phyloP scores from a whole-genome alignment of 2,888 invertebrate species.

The Drosophila melanocephala region DNA sequence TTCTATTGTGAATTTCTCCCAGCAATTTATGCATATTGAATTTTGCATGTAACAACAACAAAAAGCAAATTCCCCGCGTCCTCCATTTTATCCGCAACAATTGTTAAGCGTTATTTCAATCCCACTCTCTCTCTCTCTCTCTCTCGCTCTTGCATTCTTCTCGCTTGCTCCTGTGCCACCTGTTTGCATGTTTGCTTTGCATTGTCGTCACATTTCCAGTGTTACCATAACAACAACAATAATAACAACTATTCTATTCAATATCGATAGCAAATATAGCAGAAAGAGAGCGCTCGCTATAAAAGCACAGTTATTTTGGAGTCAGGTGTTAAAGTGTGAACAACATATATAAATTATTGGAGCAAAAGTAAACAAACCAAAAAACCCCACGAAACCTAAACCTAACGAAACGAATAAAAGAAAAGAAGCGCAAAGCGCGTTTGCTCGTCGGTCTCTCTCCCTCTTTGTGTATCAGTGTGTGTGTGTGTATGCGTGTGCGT shows the following conservation, averaged over 20 bases:
- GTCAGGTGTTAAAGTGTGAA: constrained; percentile 75
- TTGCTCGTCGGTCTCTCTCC: constrained; percentile 32
- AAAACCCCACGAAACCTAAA: constrained; percentile 36
- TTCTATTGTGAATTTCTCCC: constrained; percentile 53
- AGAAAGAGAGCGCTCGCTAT: constrained; percentile 51
- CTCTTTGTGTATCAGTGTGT: constrained; percentile 3
- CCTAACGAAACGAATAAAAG: constrained; percentile 37
- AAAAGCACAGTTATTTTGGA: constrained; percentile 62
- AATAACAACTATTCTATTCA: constrained; percentile 54
- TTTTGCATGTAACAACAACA: constrained; percentile 44
- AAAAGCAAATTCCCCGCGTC: constrained; percentile 1
- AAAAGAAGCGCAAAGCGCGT: constrained; percentile 56
- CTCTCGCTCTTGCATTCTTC: constrained; percentile 8
- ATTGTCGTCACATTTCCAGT: constrained; percentile 46
- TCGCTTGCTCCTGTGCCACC: constrained; percentile 53
- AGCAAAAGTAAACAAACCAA: constrained; percentile 72
- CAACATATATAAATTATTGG: constrained; percentile 32
- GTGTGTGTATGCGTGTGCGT: constrained; percentile 31
- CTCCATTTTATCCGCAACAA: constrained; percentile 22
- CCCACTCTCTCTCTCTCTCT: constrained; percentile 2
- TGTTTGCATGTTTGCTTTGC: constrained; percentile 57
- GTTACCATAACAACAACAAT: constrained; percentile 53
- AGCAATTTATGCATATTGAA: constrained; percentile 56
- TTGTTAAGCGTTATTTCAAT: constrained; percentile 25
- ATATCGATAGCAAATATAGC: constrained; percentile 57